A percentile compares a stretch with the other conserved stretches of the same genome.
These are phyloP conservation scores for Bombylius discolor DNA, from an alignment of 2,888 invertebrate genomes.

Conservation along the genomic window DNA sequence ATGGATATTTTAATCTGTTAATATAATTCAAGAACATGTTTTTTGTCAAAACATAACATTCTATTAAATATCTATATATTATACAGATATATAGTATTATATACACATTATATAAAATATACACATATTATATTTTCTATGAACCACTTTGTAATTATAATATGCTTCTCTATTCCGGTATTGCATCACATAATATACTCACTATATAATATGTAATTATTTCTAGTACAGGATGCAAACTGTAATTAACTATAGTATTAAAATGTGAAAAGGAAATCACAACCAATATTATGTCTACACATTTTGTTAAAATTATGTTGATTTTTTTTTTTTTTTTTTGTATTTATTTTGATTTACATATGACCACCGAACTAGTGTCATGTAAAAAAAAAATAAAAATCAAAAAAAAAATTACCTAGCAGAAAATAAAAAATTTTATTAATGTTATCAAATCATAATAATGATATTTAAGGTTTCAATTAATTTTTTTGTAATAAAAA, in stretches of 20 bases:
- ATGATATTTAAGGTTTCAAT: too few relatives aligned
- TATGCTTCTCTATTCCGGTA: conserved; percentile 28
- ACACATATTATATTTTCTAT: neutral
- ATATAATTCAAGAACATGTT: neutral
- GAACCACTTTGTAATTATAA: conserved; percentile 20
- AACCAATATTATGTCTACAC: neutral
- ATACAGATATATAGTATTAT: neutral
- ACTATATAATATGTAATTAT: neutral
- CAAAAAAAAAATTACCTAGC: too few relatives aligned
- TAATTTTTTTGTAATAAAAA: too few relatives aligned
- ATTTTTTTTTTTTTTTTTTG: too few relatives aligned
- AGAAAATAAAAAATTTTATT: too few relatives aligned
- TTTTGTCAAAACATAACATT: neutral
- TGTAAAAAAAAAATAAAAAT: neutral
- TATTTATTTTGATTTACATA: too few relatives aligned
- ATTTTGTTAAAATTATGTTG: too few relatives aligned
- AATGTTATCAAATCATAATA: too few relatives aligned
- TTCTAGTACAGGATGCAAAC: neutral
- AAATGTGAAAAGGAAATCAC: neutral
- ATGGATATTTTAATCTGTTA: neutral
- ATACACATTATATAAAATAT: neutral
- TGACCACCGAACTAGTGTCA: too few relatives aligned
- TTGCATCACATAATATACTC: neutral
- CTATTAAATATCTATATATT: too few relatives aligned
- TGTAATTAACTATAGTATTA: neutral